These are phyloP conservation scores for Odontocerum albicorne DNA, from an alignment of 2,888 invertebrate species.

Conservation along the genomic window DNA sequence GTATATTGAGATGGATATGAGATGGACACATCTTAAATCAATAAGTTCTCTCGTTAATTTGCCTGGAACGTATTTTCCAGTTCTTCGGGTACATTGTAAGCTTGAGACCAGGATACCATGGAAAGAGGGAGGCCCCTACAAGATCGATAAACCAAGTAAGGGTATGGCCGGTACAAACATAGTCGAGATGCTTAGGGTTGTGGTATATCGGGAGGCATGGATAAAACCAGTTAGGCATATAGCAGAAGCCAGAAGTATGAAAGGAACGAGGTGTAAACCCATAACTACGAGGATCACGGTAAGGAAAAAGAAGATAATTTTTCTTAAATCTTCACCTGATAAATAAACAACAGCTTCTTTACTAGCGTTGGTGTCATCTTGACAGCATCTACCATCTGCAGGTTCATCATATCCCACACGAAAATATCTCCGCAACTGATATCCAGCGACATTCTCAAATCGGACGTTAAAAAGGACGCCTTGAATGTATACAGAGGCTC, in stretches of 20 bases:
- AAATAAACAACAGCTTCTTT: slow-evolving; percentile 38
- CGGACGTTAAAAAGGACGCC: slow-evolving; percentile 38
- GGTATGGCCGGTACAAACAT: background rate
- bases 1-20: no score
- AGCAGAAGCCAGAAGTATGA: no score
- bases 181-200: background rate
- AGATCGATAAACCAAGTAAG: background rate
- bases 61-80: no score
- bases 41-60: no score
- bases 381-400: slow-evolving; percentile 38
- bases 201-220: no score
- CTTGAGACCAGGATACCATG: no score
- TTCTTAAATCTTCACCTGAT: slow-evolving; percentile 38
- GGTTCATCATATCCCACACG: slow-evolving; percentile 39
- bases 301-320: background rate
- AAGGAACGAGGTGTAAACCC: no score
- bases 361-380: slow-evolving; percentile 39
- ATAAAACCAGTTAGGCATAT: no score
- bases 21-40: no score
- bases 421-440: slow-evolving; percentile 38
- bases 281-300: no score
- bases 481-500: slow-evolving; percentile 33
- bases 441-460: slow-evolving; percentile 41
- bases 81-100: no score
- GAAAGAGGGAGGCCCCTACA: no score